Percentiles rank a stretch among this genome's conserved stretches.
phyloP scores from a whole-genome alignment of 1,140 invertebrate genomes.

The Schmidtea mediterranea region DNA sequence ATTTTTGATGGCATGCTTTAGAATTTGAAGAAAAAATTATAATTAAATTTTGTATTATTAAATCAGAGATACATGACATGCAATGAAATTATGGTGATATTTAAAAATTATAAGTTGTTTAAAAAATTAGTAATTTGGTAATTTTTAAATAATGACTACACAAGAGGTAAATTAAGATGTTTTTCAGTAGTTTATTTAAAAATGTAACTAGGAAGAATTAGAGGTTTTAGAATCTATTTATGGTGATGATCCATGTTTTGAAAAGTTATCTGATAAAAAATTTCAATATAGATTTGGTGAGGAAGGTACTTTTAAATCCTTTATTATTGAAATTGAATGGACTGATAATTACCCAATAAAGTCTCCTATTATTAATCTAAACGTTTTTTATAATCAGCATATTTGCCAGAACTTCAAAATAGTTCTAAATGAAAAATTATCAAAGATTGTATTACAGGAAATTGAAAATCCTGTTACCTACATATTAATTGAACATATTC shows the following conservation, averaged over 20 bases:
- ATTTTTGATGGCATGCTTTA: no score
- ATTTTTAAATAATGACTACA: no score
- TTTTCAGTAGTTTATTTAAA: background rate
- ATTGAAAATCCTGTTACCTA: conserved; percentile 72
- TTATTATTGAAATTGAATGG: conserved; percentile 62
- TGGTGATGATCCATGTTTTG: conserved; percentile 62
- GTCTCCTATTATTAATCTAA: conserved; percentile 50
- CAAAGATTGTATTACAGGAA: conserved; percentile 37
- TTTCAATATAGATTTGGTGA: conserved; percentile 75
- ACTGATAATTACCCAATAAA: conserved; percentile 51
- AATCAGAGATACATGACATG: no score
- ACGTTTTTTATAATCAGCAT: conserved; percentile 72
- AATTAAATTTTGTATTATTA: no score
- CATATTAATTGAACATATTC: conserved; percentile 63
- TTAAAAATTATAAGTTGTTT: no score
- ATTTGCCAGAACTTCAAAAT: conserved; percentile 6
- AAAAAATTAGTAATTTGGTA: no score
- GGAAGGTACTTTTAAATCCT: conserved; percentile 46
- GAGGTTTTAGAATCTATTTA: conserved; percentile 74
- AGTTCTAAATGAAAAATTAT: background rate
- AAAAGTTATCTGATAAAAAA: conserved; percentile 41
- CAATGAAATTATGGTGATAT: no score
- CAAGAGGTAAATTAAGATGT: no score
- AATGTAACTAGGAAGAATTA: conserved; percentile 41
- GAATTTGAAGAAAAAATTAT: no score